phyloP scores from a whole-genome alignment of 2,113 vertebrate genomes.

The Callocephalon fimbriatum region DNA sequence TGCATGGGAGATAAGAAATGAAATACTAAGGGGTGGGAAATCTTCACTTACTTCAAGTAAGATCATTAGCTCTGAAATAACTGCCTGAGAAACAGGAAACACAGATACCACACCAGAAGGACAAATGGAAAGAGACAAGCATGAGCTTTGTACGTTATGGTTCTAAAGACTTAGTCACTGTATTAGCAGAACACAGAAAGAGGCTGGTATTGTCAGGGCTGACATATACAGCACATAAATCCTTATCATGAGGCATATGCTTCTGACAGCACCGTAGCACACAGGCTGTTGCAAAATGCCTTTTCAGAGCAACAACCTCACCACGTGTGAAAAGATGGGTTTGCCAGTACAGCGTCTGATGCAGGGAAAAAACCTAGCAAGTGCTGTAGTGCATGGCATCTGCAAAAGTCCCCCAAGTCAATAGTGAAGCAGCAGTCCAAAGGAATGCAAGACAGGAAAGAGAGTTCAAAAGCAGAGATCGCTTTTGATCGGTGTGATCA shows the following conservation, averaged over 20 bases:
- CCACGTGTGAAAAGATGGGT: neutral
- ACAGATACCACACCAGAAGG: neutral
- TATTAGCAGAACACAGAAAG: neutral
- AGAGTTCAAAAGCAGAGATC: neutral
- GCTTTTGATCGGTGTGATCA: rapidly evolving
- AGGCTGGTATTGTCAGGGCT: neutral
- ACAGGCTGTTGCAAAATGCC: neutral
- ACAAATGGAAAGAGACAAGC: constrained; percentile 3
- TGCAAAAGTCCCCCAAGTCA: neutral
- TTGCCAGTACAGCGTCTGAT: neutral
- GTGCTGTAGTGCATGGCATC: neutral
- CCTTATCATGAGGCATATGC: neutral
- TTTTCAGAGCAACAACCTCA: neutral
- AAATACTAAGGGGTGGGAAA: neutral
- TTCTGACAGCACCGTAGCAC: neutral
- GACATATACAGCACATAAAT: neutral
- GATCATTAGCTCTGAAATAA: neutral
- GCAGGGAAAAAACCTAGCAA: neutral
- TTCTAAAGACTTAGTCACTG: neutral
- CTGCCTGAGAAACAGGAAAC: neutral
- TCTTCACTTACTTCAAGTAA: neutral
- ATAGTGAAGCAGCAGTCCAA: neutral
- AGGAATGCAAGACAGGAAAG: neutral
- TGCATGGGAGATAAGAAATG: neutral
- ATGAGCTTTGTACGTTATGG: neutral